Evolutionary conservation across 2,888 invertebrate genomes (phyloP).

Genomic region (Apomyelois bistriatella): DNA sequence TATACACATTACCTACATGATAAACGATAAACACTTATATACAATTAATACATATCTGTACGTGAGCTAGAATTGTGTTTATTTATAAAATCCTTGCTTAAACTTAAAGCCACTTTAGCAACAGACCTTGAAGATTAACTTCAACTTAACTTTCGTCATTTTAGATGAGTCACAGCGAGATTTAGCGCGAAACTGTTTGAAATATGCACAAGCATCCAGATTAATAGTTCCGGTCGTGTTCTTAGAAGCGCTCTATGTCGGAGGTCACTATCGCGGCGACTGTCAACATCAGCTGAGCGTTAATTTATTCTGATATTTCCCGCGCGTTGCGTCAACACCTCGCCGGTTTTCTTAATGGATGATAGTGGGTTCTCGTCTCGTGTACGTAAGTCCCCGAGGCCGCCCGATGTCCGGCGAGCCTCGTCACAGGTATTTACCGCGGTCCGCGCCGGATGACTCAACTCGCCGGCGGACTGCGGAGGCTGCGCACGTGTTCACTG

Average conservation of each 20-base stretch:
- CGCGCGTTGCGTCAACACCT: slow-evolving; percentile 37
- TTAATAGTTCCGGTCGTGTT: slow-evolving; percentile 42
- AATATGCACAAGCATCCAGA: slow-evolving; percentile 45
- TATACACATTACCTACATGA: slow-evolving; percentile 15
- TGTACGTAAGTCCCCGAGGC: slow-evolving; percentile 35
- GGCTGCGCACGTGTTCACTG: slow-evolving; percentile 59
- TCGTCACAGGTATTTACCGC: slow-evolving; percentile 47
- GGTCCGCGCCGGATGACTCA: slow-evolving; percentile 33
- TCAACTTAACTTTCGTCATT: slow-evolving; percentile 79
- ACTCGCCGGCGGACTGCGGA: slow-evolving; percentile 27
- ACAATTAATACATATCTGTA: slow-evolving; percentile 29
- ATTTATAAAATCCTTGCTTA: slow-evolving; percentile 53
- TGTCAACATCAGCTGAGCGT: slow-evolving; percentile 68
- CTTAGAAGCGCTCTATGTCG: slow-evolving; percentile 30
- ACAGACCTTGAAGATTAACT: slow-evolving; percentile 49
- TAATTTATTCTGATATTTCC: slow-evolving; percentile 49
- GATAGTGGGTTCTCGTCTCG: slow-evolving; percentile 26
- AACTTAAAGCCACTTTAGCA: slow-evolving; percentile 37
- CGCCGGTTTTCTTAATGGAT: slow-evolving; percentile 28
- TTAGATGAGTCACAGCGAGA: slow-evolving; percentile 67
- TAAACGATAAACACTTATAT: slow-evolving; percentile 15
- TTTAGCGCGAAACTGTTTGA: slow-evolving; percentile 41
- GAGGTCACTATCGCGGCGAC: slow-evolving; percentile 25
- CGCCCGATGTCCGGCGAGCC: slow-evolving; percentile 20
- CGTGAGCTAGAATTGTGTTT: slow-evolving; percentile 36